Conservation (phyloP, 2,113 vertebrate genomes). For the Triplophysa siluroides region DNA sequence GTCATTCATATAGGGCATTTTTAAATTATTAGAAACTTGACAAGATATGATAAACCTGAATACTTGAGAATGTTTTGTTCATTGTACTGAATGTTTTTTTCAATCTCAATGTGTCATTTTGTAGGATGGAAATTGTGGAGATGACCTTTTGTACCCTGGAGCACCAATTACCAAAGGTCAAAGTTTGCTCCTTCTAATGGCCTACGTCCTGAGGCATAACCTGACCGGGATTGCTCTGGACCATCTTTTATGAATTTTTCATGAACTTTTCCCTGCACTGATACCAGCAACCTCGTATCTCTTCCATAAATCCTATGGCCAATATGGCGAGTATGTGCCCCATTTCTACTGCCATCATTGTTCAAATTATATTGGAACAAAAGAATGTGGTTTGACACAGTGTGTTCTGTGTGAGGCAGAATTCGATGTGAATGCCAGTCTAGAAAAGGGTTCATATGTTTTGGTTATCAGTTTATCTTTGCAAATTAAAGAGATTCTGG, state of each 20-base stretch:
- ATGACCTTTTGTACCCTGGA: slow-evolving; percentile 41
- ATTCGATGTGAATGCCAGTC: slow-evolving; percentile 32
- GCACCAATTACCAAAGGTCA: slow-evolving; percentile 42
- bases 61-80: background rate
- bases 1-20: background rate
- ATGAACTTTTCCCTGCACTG: slow-evolving; percentile 41
- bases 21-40: background rate
- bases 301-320: slow-evolving; percentile 43
- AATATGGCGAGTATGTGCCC: slow-evolving; percentile 32
- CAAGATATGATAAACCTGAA: too few species aligned
- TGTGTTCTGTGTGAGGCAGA: slow-evolving; percentile 19
- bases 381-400: background rate
- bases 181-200: slow-evolving; percentile 43
- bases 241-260: slow-evolving; percentile 35
- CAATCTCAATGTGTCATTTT: slow-evolving; percentile 21
- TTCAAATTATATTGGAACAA: slow-evolving; percentile 39
- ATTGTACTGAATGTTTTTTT: slow-evolving; percentile 27
- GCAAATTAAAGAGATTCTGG: slow-evolving; percentile 43
- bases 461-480: slow-evolving; percentile 31
- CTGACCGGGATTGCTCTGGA: slow-evolving; percentile 29
- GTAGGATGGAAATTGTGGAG: slow-evolving; percentile 28
- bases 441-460: slow-evolving; percentile 29
- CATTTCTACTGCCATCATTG: slow-evolving; percentile 47
- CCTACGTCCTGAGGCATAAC: slow-evolving; percentile 40
- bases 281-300: slow-evolving; percentile 36